These are phyloP conservation scores for Bimastos eiseni DNA, from an alignment of 2,888 invertebrate genomes.

Conservation along the genomic window DNA sequence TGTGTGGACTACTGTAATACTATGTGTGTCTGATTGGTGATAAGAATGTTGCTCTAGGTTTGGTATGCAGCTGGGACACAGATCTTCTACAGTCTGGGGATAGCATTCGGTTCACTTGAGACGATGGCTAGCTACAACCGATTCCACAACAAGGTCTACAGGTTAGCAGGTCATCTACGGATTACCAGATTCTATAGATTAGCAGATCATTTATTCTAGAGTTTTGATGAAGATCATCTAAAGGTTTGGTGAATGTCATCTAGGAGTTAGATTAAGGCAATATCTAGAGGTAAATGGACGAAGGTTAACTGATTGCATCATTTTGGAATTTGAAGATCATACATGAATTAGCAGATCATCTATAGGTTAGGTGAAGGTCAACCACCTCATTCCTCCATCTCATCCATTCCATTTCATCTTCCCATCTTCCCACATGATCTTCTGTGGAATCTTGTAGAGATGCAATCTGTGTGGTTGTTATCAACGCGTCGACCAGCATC, in stretches of 20 bases:
- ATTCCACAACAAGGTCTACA: constrained; percentile 52
- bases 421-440: background rate
- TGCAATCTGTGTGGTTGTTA: constrained; percentile 54
- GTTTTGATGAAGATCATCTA: background rate
- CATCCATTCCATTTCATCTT: too few relatives aligned
- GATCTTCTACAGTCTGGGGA: constrained; percentile 63
- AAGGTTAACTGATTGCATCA: too few relatives aligned
- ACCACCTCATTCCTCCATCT: too few relatives aligned
- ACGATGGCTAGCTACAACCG: constrained; percentile 58
- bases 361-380: too few relatives aligned
- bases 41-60: constrained; percentile 49
- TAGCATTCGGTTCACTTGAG: constrained; percentile 57
- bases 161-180: constrained; percentile 40
- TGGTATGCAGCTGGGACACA: constrained; percentile 62
- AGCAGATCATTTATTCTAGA: background rate
- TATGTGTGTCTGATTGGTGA: background rate
- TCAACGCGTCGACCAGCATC: constrained; percentile 59
- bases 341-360: too few relatives aligned
- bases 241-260: too few relatives aligned
- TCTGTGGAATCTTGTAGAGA: constrained; percentile 48
- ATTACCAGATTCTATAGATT: too few relatives aligned
- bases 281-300: too few relatives aligned
- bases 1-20: background rate
- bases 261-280: too few relatives aligned
- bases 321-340: too few relatives aligned